Evolutionary conservation across 2,797 vertebrate species (phyloP).

Genomic region (Eulemur mongoz): DNA sequence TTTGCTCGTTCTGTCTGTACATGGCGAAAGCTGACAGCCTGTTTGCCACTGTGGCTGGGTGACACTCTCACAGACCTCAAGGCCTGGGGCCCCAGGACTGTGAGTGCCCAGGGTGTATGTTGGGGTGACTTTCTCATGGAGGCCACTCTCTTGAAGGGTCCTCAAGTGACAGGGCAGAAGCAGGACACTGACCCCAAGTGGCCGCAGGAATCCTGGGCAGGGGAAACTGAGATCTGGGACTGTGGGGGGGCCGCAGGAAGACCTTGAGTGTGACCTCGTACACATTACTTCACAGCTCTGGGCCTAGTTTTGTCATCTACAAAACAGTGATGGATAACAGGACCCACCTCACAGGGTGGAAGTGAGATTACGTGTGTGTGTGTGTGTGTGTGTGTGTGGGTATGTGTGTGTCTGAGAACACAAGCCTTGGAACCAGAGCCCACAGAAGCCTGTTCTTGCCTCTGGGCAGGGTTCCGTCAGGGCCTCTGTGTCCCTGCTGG

Average conservation of each 20-base stretch:
- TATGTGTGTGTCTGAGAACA: neutral
- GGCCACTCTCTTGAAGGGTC: neutral
- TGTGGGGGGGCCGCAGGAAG: neutral
- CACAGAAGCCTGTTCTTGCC: neutral
- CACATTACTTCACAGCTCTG: neutral
- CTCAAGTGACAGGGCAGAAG: neutral
- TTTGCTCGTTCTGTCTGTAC: neutral
- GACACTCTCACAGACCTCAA: neutral
- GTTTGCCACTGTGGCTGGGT: neutral
- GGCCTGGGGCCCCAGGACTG: neutral
- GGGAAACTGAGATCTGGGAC: neutral
- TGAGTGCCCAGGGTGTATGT: neutral
- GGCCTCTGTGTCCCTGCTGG: neutral
- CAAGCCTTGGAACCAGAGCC: neutral
- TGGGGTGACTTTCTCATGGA: neutral
- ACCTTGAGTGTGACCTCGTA: neutral
- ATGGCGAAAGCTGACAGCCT: neutral
- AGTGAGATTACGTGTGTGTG: neutral
- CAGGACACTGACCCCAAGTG: neutral
- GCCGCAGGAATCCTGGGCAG: neutral
- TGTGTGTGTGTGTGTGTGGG: too few relatives aligned
- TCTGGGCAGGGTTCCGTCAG: neutral
- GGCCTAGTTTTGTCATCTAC: neutral
- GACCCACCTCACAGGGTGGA: too few relatives aligned
- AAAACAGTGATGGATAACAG: neutral